Evolutionary conservation across 2,113 vertebrate genomes (phyloP).

Genomic region (Cinclus mexicanus): DNA sequence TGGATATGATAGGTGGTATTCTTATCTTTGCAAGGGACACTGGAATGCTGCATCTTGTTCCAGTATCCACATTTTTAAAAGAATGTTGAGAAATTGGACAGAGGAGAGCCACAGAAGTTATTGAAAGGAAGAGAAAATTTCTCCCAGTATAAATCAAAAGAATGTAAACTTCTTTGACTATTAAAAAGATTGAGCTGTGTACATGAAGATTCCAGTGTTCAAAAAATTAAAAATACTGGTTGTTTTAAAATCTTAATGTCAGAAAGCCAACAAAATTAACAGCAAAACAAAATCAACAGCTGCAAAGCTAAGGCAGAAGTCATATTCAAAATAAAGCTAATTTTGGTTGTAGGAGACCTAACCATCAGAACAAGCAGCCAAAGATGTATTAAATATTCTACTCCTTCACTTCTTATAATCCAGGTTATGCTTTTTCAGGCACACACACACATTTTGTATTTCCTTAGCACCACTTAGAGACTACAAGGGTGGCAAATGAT

Average conservation of each 20-base stretch:
- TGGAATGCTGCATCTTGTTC: neutral
- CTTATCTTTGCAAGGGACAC: neutral
- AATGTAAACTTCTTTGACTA: neutral
- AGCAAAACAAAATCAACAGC: neutral
- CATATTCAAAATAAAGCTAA: neutral
- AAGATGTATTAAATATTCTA: neutral
- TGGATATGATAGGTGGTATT: accelerated
- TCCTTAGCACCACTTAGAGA: neutral
- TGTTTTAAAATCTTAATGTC: neutral
- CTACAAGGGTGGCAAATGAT: neutral
- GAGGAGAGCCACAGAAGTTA: constrained; percentile 18
- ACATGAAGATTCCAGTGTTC: neutral
- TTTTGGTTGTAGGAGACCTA: neutral
- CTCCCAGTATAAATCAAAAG: constrained; percentile 1
- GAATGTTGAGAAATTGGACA: neutral
- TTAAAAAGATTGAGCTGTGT: neutral
- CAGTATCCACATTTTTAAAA: neutral
- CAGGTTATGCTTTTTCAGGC: neutral
- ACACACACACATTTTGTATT: neutral
- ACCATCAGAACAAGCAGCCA: neutral
- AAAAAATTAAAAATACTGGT: neutral
- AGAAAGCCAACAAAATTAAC: neutral
- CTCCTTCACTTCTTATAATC: neutral
- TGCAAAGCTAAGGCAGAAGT: neutral
- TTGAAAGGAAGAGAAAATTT: neutral